These are phyloP conservation scores for Rhimphoctona megacephalus DNA, from an alignment of 2,888 invertebrate genomes.

Conservation along the genomic window DNA sequence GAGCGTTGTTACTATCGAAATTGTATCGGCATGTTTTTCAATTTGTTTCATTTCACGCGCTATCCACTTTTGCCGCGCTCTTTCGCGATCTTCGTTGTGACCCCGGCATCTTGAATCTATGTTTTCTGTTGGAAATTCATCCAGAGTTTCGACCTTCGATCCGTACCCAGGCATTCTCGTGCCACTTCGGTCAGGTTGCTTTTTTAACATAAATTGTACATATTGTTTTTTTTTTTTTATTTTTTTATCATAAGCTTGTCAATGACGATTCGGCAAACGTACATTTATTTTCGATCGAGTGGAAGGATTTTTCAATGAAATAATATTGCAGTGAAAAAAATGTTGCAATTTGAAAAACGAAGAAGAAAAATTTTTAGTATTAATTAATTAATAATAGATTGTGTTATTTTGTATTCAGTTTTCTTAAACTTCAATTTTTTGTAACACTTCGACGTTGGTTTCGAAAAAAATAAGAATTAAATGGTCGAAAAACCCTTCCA, in stretches of 20 bases:
- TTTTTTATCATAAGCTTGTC: not conserved
- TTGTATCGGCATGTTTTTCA: slow-evolving; percentile 70
- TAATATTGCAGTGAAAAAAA: not conserved
- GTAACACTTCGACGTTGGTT: too few species aligned
- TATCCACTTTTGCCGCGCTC: slow-evolving; percentile 77
- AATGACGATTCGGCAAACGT: not conserved
- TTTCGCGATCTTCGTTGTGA: slow-evolving; percentile 70
- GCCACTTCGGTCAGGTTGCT: slow-evolving; percentile 56
- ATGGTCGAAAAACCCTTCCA: not conserved
- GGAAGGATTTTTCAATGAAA: not conserved
- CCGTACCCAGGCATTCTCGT: slow-evolving; percentile 73
- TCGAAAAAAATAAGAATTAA: not conserved
- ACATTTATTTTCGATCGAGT: not conserved
- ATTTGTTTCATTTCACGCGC: slow-evolving; percentile 73
- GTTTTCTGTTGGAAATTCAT: slow-evolving; percentile 70
- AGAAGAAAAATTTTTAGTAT: not conserved
- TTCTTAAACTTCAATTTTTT: not conserved
- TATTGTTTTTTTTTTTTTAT: too few species aligned
- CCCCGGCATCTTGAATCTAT: slow-evolving; percentile 53
- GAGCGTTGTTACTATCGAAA: slow-evolving; percentile 70
- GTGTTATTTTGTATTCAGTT: not conserved
- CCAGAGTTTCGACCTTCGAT: slow-evolving; percentile 68
- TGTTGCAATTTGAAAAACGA: not conserved
- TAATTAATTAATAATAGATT: not conserved
- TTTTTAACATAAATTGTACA: slow-evolving; percentile 19